Evolutionary conservation across 2,888 invertebrate species (phyloP).

Genomic region (Poecilus cupreus): DNA sequence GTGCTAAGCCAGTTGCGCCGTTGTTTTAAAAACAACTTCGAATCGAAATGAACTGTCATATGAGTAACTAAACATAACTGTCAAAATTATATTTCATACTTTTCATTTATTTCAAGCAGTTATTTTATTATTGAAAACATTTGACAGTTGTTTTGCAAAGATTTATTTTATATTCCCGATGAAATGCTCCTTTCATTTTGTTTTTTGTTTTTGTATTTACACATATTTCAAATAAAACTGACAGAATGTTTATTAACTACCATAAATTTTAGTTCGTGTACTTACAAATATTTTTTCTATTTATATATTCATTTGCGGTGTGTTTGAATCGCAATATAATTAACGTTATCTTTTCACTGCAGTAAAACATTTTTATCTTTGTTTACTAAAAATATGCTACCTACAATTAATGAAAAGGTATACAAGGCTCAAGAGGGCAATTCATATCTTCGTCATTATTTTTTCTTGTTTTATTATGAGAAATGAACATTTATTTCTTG

Average conservation of each 20-base stretch:
- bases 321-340: background rate
- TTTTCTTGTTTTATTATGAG: background rate
- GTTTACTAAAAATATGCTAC: background rate
- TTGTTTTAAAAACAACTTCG: too few species aligned
- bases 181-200: too few species aligned
- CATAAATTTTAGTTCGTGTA: constrained; percentile 7
- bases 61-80: too few species aligned
- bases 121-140: too few species aligned
- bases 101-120: too few species aligned
- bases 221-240: background rate
- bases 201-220: background rate
- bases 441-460: background rate
- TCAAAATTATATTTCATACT: too few species aligned
- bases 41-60: too few species aligned
- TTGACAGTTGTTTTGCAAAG: too few species aligned
- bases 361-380: background rate
- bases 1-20: too few species aligned
- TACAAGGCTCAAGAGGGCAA: background rate
- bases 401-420: background rate
- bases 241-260: background rate
- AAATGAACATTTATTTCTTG: too few species aligned
- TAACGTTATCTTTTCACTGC: background rate
- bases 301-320: background rate
- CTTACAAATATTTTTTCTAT: background rate
- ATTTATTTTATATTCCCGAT: too few species aligned